These are phyloP conservation scores for Acrocephalus kingi DNA, from an alignment of 2,113 vertebrate genomes.

Conservation along the genomic window DNA sequence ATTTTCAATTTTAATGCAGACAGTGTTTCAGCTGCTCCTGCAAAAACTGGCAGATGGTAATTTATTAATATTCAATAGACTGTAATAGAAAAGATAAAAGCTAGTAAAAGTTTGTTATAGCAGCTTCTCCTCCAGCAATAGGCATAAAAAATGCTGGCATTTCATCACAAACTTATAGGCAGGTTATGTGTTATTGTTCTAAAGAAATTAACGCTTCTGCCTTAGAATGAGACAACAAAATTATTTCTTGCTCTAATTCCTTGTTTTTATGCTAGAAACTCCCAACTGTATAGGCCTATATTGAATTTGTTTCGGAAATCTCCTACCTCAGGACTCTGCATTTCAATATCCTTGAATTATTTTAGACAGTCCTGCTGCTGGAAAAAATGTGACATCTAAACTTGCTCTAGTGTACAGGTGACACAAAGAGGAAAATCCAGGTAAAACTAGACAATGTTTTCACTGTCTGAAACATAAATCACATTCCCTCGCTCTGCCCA, in stretches of 20 bases:
- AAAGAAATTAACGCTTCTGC: background rate
- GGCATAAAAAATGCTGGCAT: background rate
- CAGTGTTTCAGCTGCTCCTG: background rate
- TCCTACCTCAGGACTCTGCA: background rate
- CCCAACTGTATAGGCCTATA: background rate
- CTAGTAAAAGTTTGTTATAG: background rate
- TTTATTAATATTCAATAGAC: constrained; percentile 47
- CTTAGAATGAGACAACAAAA: background rate
- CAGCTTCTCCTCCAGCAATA: background rate
- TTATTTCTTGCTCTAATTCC: background rate
- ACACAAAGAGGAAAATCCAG: background rate
- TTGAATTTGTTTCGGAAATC: background rate
- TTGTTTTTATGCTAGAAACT: background rate
- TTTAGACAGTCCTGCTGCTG: background rate
- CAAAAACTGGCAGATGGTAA: background rate
- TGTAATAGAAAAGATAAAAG: constrained; percentile 24
- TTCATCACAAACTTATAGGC: background rate
- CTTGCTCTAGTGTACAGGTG: background rate
- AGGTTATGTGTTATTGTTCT: background rate
- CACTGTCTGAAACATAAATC: background rate
- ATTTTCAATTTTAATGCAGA: constrained; percentile 26
- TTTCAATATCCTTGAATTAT: background rate
- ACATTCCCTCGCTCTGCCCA: background rate
- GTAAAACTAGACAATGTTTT: background rate
- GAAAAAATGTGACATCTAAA: background rate